A percentile compares a stretch with the other conserved stretches of the same genome.
These are phyloP conservation scores for Paraescarpia echinospica DNA, from an alignment of 1,140 invertebrate genomes.

Conservation along the genomic window DNA sequence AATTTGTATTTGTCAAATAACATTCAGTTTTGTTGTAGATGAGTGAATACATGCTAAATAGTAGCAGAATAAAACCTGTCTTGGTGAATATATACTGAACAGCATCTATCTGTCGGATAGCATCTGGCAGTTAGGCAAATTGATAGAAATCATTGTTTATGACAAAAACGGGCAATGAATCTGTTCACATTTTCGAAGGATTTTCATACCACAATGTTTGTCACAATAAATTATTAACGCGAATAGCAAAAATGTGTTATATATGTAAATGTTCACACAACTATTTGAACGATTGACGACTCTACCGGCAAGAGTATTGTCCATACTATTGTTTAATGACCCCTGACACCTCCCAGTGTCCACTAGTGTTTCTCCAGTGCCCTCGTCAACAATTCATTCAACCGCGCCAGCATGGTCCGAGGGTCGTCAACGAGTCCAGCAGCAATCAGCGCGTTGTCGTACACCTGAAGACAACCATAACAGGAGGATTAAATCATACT, in stretches of 20 bases:
- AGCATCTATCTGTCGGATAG: neutral
- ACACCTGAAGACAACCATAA: constrained; percentile 67
- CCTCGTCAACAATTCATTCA: constrained; percentile 84
- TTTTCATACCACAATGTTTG: neutral
- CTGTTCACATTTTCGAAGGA: neutral
- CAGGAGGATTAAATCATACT: constrained; percentile 16
- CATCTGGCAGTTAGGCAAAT: neutral
- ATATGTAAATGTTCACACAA: neutral
- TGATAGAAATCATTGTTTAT: neutral
- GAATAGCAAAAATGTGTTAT: neutral
- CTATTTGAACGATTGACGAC: neutral
- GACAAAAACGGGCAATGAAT: neutral
- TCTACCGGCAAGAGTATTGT: neutral
- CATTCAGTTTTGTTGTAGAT: neutral
- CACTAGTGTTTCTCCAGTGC: constrained; percentile 68
- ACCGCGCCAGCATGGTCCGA: constrained; percentile 75
- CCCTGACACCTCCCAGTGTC: neutral
- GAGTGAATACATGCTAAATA: neutral
- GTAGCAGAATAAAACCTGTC: neutral
- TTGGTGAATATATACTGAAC: neutral
- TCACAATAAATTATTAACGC: neutral
- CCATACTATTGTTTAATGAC: neutral
- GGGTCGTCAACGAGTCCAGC: constrained; percentile 94
- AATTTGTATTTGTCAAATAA: neutral
- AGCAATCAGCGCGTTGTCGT: constrained; percentile 91